Evolutionary conservation across 2,888 invertebrate genomes (phyloP), one percentile per base, ranked within the genome.

Genomic region (Lissocephala sabroskyi): DNA sequence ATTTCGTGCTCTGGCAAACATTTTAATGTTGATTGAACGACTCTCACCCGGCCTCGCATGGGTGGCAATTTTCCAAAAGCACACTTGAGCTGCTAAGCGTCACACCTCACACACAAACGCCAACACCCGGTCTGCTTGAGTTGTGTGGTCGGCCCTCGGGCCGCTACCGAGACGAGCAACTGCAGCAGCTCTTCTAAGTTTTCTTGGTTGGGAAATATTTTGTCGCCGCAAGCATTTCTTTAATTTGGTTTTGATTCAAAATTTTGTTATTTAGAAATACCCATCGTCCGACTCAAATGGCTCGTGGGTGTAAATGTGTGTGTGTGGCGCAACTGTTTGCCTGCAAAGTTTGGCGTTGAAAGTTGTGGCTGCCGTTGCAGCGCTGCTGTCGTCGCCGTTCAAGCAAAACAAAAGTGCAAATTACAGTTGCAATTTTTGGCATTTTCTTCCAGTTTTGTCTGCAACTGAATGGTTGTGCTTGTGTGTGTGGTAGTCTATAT

Each of bases 141-240:
- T 52, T 35, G 57, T 13, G 18, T 39, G 41, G 35, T 41, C 52
- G n/a, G n/a, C n/a, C n/a, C n/a, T n/a, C n/a, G n/a, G 37, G 50
- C 46, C 35, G 6, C 3, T 30, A 29, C 9, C 11, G 9, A 17
- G n/a, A 16, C 9, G n/a, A 11, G 6, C 14, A 3, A 17, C 18
- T 17, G 5, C 35, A 10, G 35, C 35, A 5, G 4, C n/a, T 19
- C 19, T 37, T 37, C 18, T 11, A 35, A 35, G 35, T 35, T 35
- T 35, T 23, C 4, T 23, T 23, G 7, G 3, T 35, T 35, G 16
- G 5, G 46, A 62, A 65, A 71, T 71, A 52, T 65, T 75, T 65
- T 62, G 75, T 66, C 73, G 66, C 76, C 66, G 45, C 50, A 52
- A 62, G 68, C 68, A 62, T 62, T 75, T 51, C 68, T 65, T 73